Evolutionary conservation across 2,797 vertebrate species (phyloP), one percentile per base, ranked within the genome.

Genomic region (Strix occidentalis): DNA sequence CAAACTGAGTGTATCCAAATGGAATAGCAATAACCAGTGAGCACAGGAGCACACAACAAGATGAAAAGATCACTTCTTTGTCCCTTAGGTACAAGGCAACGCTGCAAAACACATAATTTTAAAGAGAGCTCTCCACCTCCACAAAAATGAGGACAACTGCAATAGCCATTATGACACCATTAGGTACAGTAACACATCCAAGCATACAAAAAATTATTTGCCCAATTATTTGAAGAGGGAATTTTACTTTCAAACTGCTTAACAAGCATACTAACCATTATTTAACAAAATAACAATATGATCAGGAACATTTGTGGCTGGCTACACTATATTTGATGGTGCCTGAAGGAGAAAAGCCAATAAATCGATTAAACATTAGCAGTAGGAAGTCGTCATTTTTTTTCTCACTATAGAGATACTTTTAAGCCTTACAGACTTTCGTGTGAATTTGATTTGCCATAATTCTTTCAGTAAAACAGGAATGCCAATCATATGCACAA

Each of bases 381-480:
- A 17, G 13, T 29, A 63, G 18, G 29, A 78, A 41, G 19, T 15
- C 41, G 14, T 19, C 19, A 2, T 66, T 31, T 83, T 46, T 65
- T 57, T 6, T 3, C 11, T 37, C 6, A 33, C 12, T 61, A 21
- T 5, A 72, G 28, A 86, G 53, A 69, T 25, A 11, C 13, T 95
- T 97, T 87, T 89, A 96, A 94, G 56, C 43, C 15, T 74, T 54
- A 66, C 17, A 84, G 70, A 82, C 2, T 13, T 83, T 2, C 63
- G 16, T 4, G 23, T n/a, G 35, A 58, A 31, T 83, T 86, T 95
- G 35, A 54, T 85, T 89, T 82, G 43, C 18, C 8, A n/a, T 57
- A 20, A 21, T 87, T 89, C 95, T 46, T 93, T 90, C 89, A 63
- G 29, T 56, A 93, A 88, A 77, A 83, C 19, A 74, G 14, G 37